Conservation (phyloP, 2,888 invertebrate species). For the Eupithecia exiguata region DNA sequence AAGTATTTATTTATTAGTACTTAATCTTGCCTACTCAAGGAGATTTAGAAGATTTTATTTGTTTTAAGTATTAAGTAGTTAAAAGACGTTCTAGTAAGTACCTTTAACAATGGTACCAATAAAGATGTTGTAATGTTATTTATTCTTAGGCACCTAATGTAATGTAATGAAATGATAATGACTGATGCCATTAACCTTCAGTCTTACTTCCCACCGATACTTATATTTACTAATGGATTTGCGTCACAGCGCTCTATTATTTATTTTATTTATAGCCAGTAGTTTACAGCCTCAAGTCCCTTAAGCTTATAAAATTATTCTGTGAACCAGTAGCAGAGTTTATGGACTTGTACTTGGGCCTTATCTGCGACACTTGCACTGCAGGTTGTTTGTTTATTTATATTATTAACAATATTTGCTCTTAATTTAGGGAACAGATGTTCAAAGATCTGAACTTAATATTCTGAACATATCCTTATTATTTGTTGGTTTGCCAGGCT, state of each 20-base stretch:
- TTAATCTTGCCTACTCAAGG: not conserved
- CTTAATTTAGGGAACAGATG: not conserved
- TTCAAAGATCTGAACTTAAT: not conserved
- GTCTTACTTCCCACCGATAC: constrained; percentile 26
- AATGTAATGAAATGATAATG: no score
- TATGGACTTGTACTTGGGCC: not conserved
- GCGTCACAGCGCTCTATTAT: not conserved
- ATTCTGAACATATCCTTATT: not conserved
- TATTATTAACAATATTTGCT: not conserved
- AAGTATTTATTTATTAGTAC: constrained; percentile 21
- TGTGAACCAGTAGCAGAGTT: not conserved
- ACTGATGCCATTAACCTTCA: constrained; percentile 23
- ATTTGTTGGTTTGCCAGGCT: not conserved
- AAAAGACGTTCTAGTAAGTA: constrained; percentile 13
- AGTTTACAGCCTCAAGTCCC: not conserved
- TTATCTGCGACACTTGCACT: not conserved
- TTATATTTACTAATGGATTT: constrained; percentile 17
- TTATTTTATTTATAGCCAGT: not conserved
- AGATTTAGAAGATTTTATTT: constrained; percentile 16
- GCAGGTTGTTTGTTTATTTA: not conserved
- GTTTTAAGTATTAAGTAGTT: constrained; percentile 29
- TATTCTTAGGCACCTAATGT: constrained; percentile 21
- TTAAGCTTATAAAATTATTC: not conserved
- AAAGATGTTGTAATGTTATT: constrained; percentile 27
- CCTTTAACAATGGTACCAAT: constrained; percentile 13